Evolutionary conservation across 2,113 vertebrate genomes (phyloP), one percentile per base, ranked within the genome.

Genomic region (Podiceps cristatus): DNA sequence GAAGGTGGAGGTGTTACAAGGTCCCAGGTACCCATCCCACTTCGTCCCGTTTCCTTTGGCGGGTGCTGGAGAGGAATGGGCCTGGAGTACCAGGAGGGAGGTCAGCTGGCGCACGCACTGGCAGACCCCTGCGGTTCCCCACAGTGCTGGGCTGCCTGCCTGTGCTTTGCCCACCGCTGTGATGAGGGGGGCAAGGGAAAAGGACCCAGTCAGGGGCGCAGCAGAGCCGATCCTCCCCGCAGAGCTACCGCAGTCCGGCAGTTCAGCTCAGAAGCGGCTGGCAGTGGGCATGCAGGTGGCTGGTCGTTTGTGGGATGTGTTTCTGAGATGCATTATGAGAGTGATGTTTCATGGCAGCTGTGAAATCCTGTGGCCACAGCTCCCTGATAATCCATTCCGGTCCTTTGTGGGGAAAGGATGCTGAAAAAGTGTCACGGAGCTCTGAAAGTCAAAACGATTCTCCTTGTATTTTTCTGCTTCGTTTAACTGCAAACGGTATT

Each of bases 81-180:
- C 78, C 77, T 40, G 49, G 35, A 73, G 22, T 5, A 50, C 7
- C 29, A 25, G 40, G 27, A 62, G 25, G 9, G 18, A 49, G 13
- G 7, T 33, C n/a, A 33, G 47, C 42, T 44, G 59, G 47, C 3
- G 1, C 33, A 19, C 1, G 2, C 29, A 29, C 18, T 11, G 35
- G 35, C 31, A 63, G 42, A 63, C 11, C 5, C 0, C 0, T 49
- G 19, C 8, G 10, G 18, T 22, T 55, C 27, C 40, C 31, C 53
- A 37, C 0, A 1, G 27, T 79, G 28, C 37, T 33, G n/a, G 35
- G 18, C 31, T 85, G 44, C 44, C 44, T 62, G 47, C 33, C n/a
- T 8, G 8, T 14, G 6, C 45, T 93, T 68, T 49, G 16, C 42
- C 60, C n/a, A 7, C 22, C 62, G 55, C 35, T 37, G 10, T 6